Percentiles rank a stretch among this genome's conserved stretches.
Evolutionary conservation across 1,140 invertebrate genomes (phyloP).

Genomic region (Lineus longissimus): DNA sequence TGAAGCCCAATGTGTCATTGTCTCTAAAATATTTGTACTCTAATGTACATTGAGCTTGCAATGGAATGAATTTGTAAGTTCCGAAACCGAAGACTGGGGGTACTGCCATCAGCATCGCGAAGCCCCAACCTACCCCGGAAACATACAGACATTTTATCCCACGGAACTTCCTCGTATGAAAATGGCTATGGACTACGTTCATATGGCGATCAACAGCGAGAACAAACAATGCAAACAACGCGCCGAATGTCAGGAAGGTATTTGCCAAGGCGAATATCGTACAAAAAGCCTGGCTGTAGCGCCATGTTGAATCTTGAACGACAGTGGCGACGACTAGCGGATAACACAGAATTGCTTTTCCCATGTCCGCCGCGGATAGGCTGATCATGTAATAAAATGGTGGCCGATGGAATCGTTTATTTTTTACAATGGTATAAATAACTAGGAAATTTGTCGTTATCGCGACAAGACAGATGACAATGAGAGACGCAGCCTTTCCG

Average conservation of each 20-base stretch:
- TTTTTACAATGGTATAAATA: conserved; percentile 35
- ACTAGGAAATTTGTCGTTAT: conserved; percentile 30
- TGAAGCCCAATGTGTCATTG: conserved; percentile 42
- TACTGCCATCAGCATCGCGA: conserved; percentile 36
- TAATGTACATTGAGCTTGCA: conserved; percentile 42
- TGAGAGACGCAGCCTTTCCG: conserved; percentile 21
- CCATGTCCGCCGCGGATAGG: conserved; percentile 38
- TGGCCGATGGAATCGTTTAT: conserved; percentile 34
- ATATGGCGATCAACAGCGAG: conserved; percentile 42
- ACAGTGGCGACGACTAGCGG: conserved; percentile 40
- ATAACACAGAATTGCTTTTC: conserved; percentile 38
- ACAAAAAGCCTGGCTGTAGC: conserved; percentile 33
- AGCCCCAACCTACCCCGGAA: conserved; percentile 33
- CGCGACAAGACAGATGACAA: conserved; percentile 30
- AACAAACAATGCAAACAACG: conserved; percentile 32
- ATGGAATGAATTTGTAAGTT: conserved; percentile 34
- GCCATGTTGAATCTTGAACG: conserved; percentile 35
- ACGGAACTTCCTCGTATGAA: conserved; percentile 32
- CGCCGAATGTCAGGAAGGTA: conserved; percentile 43
- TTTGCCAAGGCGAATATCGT: conserved; percentile 42
- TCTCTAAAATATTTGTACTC: conserved; percentile 32
- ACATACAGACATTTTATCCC: conserved; percentile 28
- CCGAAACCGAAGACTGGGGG: conserved; percentile 43
- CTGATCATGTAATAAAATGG: conserved; percentile 46
- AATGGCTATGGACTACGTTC: conserved; percentile 32